Conservation (phyloP, 1,140 invertebrate species). For the Drosophila sulfurigaster region DNA sequence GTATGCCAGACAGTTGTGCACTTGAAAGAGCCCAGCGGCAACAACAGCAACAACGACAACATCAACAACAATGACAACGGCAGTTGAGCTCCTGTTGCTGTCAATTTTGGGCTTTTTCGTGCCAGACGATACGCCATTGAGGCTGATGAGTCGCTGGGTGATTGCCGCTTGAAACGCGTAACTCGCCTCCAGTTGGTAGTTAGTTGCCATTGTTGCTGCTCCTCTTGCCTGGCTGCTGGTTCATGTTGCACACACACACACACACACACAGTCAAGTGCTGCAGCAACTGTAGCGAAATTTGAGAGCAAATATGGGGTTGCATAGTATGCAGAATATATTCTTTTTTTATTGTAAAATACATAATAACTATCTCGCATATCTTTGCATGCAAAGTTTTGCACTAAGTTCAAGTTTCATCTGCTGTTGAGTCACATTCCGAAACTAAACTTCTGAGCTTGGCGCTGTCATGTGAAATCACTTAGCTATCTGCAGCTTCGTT, state of each 20-base stretch:
- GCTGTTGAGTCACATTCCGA: conserved; percentile 3
- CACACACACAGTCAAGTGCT: conserved; percentile 14
- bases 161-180: conserved; percentile 43
- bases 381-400: neutral
- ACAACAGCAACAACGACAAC: conserved; percentile 18
- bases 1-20: conserved; percentile 72
- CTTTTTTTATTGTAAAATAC: neutral
- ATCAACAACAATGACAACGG: conserved; percentile 7
- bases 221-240: conserved; percentile 2
- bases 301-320: neutral
- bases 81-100: conserved; percentile 69
- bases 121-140: conserved; percentile 51
- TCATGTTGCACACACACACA: conserved; percentile 31
- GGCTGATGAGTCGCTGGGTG: conserved; percentile 42
- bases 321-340: neutral
- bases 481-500: conserved; percentile 23
- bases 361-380: neutral
- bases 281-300: conserved; percentile 16
- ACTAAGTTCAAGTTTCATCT: conserved; percentile 8
- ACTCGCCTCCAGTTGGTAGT: conserved; percentile 43
- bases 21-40: conserved; percentile 60
- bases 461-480: conserved; percentile 28
- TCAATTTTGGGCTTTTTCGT: conserved; percentile 54
- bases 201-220: conserved; percentile 39
- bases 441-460: conserved; percentile 33